Percentiles rank a stretch among this genome's conserved stretches.
phyloP scores from a whole-genome alignment of 2,113 vertebrate species.

The Macroglossus sobrinus region DNA sequence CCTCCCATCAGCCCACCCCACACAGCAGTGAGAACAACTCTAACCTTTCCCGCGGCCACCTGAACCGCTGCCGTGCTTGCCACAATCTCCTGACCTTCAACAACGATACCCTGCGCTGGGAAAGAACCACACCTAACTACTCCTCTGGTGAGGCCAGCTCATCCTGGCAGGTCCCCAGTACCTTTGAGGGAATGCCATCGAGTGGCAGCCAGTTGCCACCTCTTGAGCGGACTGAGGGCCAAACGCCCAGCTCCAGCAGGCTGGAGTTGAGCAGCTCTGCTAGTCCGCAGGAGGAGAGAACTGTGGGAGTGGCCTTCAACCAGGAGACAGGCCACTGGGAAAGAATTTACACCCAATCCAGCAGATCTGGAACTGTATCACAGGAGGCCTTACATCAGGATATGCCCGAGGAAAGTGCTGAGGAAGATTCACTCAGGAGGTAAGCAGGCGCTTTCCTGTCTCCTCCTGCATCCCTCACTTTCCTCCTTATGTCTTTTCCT shows the following conservation, averaged over 20 bases:
- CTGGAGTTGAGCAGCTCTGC: constrained; percentile 87
- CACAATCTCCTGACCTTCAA: constrained; percentile 99
- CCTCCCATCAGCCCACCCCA: constrained; percentile 88
- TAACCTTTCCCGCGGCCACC: constrained; percentile 90
- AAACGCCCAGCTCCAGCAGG: constrained; percentile 82
- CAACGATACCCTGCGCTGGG: constrained; percentile 98
- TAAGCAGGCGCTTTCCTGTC: constrained; percentile 75
- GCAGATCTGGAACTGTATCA: constrained; percentile 89
- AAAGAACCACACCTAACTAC: constrained; percentile 91
- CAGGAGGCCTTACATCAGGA: constrained; percentile 99
- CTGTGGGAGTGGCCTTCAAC: constrained; percentile 96
- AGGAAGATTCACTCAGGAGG: constrained; percentile 98
- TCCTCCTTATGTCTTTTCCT: constrained; percentile 10
- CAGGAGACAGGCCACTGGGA: constrained; percentile 98
- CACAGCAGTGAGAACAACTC: constrained; percentile 89
- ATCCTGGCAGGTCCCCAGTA: constrained; percentile 84
- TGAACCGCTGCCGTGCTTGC: constrained; percentile 97
- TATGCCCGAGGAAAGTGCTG: constrained; percentile 96
- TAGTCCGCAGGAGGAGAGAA: constrained; percentile 90
- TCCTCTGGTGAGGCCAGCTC: constrained; percentile 85
- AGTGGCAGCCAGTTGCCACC: constrained; percentile 85
- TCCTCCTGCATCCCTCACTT: neutral
- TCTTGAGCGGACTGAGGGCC: constrained; percentile 86
- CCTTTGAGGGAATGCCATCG: constrained; percentile 85
- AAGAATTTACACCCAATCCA: constrained; percentile 93